These are phyloP conservation scores for Rissa tridactyla DNA, from an alignment of 2,113 vertebrate genomes.

Conservation along the genomic window DNA sequence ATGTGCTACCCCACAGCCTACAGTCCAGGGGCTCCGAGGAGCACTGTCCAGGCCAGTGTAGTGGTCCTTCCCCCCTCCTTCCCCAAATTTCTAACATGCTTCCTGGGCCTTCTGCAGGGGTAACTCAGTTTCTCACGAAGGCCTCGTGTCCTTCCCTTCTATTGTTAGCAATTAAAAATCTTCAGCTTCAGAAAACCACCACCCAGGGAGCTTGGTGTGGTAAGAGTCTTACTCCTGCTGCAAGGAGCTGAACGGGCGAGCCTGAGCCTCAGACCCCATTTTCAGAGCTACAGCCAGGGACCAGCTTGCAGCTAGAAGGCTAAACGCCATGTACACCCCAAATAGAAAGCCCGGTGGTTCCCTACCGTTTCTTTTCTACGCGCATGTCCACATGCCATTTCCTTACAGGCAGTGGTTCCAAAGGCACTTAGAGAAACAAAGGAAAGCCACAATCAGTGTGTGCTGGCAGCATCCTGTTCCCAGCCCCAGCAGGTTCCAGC, in stretches of 20 bases:
- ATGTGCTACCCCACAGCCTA: not conserved
- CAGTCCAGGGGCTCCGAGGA: not conserved
- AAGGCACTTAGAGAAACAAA: not conserved
- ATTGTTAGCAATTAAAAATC: not conserved
- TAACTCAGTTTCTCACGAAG: not conserved
- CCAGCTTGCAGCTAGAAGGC: not conserved
- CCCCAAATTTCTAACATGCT: not conserved
- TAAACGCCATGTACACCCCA: not conserved
- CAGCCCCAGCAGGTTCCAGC: not conserved
- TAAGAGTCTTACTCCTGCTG: not conserved
- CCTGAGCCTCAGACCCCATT: not conserved
- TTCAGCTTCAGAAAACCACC: not conserved
- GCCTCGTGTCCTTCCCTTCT: rapidly evolving
- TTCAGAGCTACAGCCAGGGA: not conserved
- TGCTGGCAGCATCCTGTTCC: constrained; percentile 11
- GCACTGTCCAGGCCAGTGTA: not conserved
- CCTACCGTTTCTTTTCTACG: not conserved
- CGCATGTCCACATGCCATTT: not conserved
- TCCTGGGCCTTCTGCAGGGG: not conserved
- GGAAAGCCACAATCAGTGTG: not conserved
- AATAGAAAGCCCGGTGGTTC: not conserved
- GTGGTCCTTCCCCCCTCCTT: not conserved
- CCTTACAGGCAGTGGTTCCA: not conserved
- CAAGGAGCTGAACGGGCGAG: not conserved
- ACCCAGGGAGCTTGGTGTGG: not conserved